A percentile compares a stretch with the other conserved stretches of the same genome.
These are phyloP conservation scores for Pangasius larnaudii DNA, from an alignment of 2,797 vertebrate species.

Conservation along the genomic window DNA sequence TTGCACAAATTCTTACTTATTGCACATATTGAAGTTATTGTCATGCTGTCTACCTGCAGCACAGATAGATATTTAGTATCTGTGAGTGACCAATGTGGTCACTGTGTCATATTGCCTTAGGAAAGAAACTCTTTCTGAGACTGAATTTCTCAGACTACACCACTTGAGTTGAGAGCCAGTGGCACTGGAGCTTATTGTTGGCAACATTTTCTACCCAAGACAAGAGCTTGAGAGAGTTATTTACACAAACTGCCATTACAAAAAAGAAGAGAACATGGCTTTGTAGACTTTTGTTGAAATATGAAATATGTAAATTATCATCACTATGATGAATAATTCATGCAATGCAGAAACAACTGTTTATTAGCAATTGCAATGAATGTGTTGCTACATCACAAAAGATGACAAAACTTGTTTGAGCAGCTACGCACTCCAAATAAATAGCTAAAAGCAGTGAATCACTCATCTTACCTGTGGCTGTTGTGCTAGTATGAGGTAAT, in stretches of 20 bases:
- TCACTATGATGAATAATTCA: not conserved
- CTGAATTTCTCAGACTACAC: not conserved
- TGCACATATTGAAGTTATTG: not conserved
- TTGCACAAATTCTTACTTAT: not conserved
- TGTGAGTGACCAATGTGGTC: not conserved
- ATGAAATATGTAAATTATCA: not conserved
- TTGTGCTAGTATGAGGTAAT: not conserved
- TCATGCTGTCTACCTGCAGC: not conserved
- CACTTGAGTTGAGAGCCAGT: not conserved
- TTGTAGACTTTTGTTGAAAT: not conserved
- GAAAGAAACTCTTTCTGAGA: not conserved
- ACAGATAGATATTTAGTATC: not conserved
- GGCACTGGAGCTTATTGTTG: not conserved
- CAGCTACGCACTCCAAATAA: not conserved
- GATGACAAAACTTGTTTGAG: not conserved
- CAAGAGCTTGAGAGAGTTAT: not conserved
- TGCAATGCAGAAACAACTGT: not conserved
- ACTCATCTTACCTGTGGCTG: not conserved
- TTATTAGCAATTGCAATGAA: not conserved
- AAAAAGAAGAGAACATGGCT: not conserved
- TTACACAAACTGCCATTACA: not conserved
- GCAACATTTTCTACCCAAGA: not conserved
- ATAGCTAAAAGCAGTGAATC: not conserved
- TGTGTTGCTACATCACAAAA: not conserved
- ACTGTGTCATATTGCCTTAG: not conserved